Conservation (phyloP, 1,140 invertebrate genomes). For the Pollicipes pollicipes region DNA sequence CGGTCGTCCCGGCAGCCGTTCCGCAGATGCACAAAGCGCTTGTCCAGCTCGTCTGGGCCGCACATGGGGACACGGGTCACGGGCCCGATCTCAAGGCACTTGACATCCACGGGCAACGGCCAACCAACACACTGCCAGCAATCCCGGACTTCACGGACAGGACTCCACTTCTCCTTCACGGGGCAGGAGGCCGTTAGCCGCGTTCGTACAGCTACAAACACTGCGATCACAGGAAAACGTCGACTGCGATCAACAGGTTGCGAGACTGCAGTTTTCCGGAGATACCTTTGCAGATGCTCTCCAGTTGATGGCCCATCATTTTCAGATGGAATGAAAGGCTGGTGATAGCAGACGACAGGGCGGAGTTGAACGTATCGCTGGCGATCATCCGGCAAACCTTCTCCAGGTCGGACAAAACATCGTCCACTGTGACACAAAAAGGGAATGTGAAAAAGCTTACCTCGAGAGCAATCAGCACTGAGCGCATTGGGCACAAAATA, state of each 20-base stretch:
- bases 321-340: slow-evolving; percentile 51
- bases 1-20: slow-evolving; percentile 61
- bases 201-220: too few relatives aligned
- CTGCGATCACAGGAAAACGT: too few relatives aligned
- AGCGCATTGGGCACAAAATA: background rate
- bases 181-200: slow-evolving; percentile 8
- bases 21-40: slow-evolving; percentile 60
- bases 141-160: slow-evolving; percentile 10
- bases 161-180: slow-evolving; percentile 13
- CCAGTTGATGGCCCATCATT: slow-evolving; percentile 49
- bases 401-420: slow-evolving; percentile 21
- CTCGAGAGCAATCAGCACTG: background rate
- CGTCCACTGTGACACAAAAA: slow-evolving; percentile 15
- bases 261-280: too few relatives aligned
- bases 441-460: background rate
- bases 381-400: slow-evolving; percentile 20
- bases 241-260: too few relatives aligned
- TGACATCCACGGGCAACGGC: background rate
- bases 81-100: background rate
- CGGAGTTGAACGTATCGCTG: slow-evolving; percentile 19
- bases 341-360: slow-evolving; percentile 25
- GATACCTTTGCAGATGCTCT: slow-evolving; percentile 51
- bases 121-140: slow-evolving; percentile 10
- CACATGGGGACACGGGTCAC: background rate
- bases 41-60: slow-evolving; percentile 39